Evolutionary conservation across 30 jellyfish, hydroid and myxozoan genomes (phyloP).

Genomic region (Aurelia sp.): DNA sequence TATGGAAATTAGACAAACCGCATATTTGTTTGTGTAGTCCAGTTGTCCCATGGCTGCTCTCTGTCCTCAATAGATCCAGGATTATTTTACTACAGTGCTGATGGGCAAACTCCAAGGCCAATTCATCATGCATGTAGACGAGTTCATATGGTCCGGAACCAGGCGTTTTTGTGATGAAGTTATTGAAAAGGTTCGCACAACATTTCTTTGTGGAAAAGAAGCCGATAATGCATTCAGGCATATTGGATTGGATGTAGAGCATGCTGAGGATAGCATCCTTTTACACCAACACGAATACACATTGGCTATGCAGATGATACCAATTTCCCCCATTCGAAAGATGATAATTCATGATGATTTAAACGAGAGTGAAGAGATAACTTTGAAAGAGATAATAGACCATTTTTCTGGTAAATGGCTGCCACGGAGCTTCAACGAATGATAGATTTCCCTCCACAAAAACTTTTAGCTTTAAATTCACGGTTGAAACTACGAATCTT

Average conservation of each 20-base stretch:
- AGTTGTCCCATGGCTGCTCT: constrained; percentile 19
- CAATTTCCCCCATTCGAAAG: too few species aligned
- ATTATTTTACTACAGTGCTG: background rate
- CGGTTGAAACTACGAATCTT: too few species aligned
- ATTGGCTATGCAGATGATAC: too few species aligned
- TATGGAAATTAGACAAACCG: too few species aligned
- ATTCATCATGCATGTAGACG: too few species aligned
- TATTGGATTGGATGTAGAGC: constrained; percentile 10
- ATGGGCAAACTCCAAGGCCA: constrained; percentile 8
- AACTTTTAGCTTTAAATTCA: too few species aligned
- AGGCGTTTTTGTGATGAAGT: too few species aligned
- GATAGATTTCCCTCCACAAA: too few species aligned
- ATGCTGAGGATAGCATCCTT: constrained; percentile 1
- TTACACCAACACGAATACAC: too few species aligned
- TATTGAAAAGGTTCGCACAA: constrained; percentile 22
- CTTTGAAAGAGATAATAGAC: constrained; percentile 3
- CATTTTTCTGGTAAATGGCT: too few species aligned
- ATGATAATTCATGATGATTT: too few species aligned
- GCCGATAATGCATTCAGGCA: constrained; percentile 11
- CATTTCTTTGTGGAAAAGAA: background rate
- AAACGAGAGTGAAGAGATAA: background rate
- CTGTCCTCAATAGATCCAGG: constrained; percentile 34
- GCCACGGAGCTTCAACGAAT: too few species aligned
- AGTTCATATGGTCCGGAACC: background rate
- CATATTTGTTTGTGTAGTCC: constrained; percentile 7